phyloP scores from a whole-genome alignment of 2,113 vertebrate species.

The Macrotis lagotis region DNA sequence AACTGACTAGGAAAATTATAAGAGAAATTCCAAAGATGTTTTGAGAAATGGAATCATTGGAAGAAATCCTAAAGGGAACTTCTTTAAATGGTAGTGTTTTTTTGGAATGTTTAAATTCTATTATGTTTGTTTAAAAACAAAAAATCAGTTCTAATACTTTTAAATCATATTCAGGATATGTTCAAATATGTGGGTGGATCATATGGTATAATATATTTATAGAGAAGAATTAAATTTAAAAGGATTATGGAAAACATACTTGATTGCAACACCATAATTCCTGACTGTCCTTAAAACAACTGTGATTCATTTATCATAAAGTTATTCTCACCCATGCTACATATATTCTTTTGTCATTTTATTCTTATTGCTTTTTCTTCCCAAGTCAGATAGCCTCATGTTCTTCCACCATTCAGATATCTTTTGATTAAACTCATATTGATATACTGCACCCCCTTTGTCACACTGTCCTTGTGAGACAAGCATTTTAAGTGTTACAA shows the following conservation, averaged over 20 bases:
- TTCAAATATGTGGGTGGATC: neutral
- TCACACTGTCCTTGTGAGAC: slow-evolving; percentile 61
- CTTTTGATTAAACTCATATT: slow-evolving; percentile 65
- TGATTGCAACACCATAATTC: slow-evolving; percentile 40
- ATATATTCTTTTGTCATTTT: slow-evolving; percentile 44
- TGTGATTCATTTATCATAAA: slow-evolving; percentile 55
- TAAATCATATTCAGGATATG: neutral
- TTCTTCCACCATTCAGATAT: slow-evolving; percentile 54
- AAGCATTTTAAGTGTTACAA: slow-evolving; percentile 72
- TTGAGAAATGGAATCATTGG: neutral
- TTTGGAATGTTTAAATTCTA: slow-evolving; percentile 22
- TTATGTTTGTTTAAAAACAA: neutral
- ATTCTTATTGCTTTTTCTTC: slow-evolving; percentile 37
- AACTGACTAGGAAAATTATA: neutral
- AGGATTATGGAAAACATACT: neutral
- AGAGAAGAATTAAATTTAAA: neutral
- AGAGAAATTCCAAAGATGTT: neutral
- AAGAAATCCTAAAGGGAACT: neutral
- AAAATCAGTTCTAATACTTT: neutral
- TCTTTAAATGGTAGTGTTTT: neutral
- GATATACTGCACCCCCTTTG: slow-evolving; percentile 62
- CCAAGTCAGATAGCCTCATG: slow-evolving; percentile 59
- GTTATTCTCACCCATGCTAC: neutral
- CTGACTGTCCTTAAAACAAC: slow-evolving; percentile 33
- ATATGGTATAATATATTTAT: neutral